Percentiles rank a stretch among this genome's conserved stretches.
Evolutionary conservation across 2,113 vertebrate species (phyloP).

Genomic region (Cyrtonyx montezumae): DNA sequence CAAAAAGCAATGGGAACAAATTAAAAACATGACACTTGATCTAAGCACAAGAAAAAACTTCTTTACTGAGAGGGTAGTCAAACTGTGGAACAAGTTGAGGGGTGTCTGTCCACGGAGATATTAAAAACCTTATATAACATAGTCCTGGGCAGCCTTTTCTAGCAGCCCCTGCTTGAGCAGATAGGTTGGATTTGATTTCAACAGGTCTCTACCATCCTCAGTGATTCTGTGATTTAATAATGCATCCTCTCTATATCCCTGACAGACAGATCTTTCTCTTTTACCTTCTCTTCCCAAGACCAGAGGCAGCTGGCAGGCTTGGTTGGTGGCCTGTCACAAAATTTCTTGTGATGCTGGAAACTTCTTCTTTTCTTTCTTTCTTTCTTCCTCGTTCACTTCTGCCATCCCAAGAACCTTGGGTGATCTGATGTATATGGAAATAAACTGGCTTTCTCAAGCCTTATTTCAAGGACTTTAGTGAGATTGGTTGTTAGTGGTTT

Average conservation of each 20-base stretch:
- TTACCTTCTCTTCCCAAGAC: neutral
- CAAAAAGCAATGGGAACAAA: neutral
- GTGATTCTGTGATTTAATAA: fast-evolving
- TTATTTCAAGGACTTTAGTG: neutral
- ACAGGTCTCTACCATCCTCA: neutral
- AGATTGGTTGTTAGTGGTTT: fast-evolving
- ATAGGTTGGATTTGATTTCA: neutral
- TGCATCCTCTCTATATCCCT: neutral
- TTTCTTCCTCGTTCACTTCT: too few species aligned
- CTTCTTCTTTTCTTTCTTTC: fast-evolving
- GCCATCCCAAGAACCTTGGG: neutral
- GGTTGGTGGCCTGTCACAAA: neutral
- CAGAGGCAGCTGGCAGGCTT: neutral
- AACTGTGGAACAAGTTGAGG: neutral
- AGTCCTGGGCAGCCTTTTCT: neutral
- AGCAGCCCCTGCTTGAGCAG: neutral
- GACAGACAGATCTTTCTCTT: neutral
- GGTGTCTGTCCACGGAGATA: neutral
- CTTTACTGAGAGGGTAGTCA: neutral
- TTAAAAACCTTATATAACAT: neutral
- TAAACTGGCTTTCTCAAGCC: neutral
- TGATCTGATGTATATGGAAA: neutral
- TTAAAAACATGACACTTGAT: neutral
- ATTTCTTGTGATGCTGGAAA: neutral
- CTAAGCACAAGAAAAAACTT: neutral